phyloP scores from a whole-genome alignment of 2,888 invertebrate genomes.

The Pecten maximus region DNA sequence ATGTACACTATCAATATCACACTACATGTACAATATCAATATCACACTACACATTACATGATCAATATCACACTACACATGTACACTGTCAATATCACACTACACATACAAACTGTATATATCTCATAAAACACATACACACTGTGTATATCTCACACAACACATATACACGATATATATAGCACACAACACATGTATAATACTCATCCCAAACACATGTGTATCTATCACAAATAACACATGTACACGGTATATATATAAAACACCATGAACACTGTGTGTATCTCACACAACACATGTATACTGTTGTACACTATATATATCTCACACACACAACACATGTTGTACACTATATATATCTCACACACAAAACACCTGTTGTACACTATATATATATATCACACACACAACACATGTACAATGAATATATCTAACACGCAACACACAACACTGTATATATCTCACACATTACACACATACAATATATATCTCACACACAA shows the following conservation, averaged over 20 bases:
- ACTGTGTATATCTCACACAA: background rate
- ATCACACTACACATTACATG: background rate
- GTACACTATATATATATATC: background rate
- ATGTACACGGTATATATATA: background rate
- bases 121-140: background rate
- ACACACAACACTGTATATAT: no score
- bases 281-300: slow-evolving; percentile 7
- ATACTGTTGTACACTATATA: background rate
- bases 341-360: background rate
- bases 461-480: background rate
- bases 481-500: background rate
- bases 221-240: background rate
- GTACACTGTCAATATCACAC: background rate
- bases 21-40: background rate
- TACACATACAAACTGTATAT: background rate
- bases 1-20: background rate
- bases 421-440: background rate
- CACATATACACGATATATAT: background rate
- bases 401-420: background rate
- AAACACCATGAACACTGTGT: background rate
- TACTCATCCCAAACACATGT: background rate
- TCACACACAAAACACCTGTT: background rate
- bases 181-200: background rate
- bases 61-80: background rate
- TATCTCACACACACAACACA: background rate